These are phyloP conservation scores for Cricetomys ansorgei DNA, from an alignment of 2,113 vertebrate genomes.

Conservation along the genomic window DNA sequence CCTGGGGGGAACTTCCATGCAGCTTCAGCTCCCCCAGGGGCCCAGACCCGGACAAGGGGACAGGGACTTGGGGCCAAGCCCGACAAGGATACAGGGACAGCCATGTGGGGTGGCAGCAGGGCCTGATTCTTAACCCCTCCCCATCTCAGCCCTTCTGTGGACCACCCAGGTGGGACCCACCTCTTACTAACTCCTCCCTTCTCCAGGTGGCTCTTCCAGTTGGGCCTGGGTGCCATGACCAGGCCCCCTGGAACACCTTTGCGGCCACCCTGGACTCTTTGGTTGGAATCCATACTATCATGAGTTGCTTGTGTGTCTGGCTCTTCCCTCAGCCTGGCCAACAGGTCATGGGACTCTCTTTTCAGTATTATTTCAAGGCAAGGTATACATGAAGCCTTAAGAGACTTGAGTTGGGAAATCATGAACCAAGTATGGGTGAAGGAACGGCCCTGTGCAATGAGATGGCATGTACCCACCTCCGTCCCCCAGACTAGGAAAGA, in stretches of 20 bases:
- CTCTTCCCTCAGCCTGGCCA: neutral
- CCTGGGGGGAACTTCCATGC: conserved; percentile 52
- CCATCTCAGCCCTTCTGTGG: neutral
- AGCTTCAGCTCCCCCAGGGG: conserved; percentile 53
- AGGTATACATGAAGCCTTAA: neutral
- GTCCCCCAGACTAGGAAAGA: neutral
- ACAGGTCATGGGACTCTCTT: neutral
- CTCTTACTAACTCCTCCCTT: neutral
- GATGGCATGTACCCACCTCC: neutral
- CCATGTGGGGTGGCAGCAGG: conserved; percentile 16
- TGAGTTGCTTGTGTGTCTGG: neutral
- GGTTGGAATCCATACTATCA: neutral
- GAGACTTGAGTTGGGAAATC: neutral
- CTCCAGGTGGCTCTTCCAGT: neutral
- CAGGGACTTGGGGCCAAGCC: too few relatives aligned
- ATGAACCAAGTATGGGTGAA: too few relatives aligned
- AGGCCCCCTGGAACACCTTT: neutral
- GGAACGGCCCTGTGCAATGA: neutral
- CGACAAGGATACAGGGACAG: too few relatives aligned
- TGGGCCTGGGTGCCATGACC: neutral
- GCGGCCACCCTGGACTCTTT: neutral
- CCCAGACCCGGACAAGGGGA: neutral
- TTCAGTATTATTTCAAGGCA: neutral
- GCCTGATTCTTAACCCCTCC: neutral
- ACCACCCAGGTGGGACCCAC: neutral